Evolutionary conservation across 2,113 vertebrate species (phyloP).

Genomic region (Dipodomys ordii): DNA sequence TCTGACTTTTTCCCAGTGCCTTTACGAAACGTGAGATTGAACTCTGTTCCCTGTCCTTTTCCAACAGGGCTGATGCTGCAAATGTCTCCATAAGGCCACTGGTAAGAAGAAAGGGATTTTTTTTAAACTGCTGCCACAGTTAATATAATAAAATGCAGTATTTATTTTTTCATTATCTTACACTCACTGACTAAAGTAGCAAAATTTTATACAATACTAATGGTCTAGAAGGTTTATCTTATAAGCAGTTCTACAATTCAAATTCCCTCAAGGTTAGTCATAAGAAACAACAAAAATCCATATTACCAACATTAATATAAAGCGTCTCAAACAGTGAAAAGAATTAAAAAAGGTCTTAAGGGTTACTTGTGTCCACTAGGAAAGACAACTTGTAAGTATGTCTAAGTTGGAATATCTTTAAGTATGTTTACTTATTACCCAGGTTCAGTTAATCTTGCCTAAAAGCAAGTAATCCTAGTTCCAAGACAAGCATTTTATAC

Average conservation of each 20-base stretch:
- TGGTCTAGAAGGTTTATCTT: constrained; percentile 3
- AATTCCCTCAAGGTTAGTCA: constrained; percentile 42
- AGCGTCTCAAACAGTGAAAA: constrained; percentile 52
- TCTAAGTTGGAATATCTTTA: neutral
- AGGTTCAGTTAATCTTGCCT: constrained; percentile 42
- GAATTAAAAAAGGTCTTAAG: constrained; percentile 12
- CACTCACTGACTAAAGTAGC: constrained; percentile 16
- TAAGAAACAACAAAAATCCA: neutral
- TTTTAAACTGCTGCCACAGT: neutral
- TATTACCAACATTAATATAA: constrained; percentile 14
- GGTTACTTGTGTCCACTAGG: neutral
- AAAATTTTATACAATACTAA: constrained; percentile 34
- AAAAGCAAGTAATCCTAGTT: constrained; percentile 40
- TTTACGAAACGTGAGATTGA: constrained; percentile 98
- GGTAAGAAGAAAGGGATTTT: constrained; percentile 68
- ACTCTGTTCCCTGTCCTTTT: constrained; percentile 98
- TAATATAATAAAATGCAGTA: neutral
- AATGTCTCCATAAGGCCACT: constrained; percentile 99
- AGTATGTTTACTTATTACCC: neutral
- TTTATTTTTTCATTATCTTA: constrained; percentile 15
- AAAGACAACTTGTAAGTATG: constrained; percentile 23
- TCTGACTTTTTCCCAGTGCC: constrained; percentile 97
- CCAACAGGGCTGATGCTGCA: constrained; percentile 96
- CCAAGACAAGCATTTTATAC: constrained; percentile 36
- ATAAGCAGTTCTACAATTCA: neutral